A percentile compares a stretch with the other conserved stretches of the same genome.
Evolutionary conservation across 2,888 invertebrate species (phyloP).

Genomic region (Scrobipalpa atriplicella): DNA sequence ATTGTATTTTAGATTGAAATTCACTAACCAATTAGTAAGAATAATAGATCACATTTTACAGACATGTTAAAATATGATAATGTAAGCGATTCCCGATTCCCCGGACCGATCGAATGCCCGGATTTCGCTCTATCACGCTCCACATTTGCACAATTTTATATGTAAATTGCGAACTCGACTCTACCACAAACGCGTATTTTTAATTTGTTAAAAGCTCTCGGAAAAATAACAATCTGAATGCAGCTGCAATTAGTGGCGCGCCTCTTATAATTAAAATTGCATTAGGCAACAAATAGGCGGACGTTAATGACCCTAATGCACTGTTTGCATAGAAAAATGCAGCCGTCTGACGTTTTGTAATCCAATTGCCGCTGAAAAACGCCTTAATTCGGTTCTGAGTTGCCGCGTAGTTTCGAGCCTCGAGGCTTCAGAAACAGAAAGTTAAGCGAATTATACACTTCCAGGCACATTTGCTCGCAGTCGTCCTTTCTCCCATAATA

Average conservation of each 20-base stretch:
- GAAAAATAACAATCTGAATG: constrained; percentile 79
- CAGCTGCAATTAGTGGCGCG: constrained; percentile 69
- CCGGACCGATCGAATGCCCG: constrained; percentile 35
- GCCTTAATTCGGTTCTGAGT: constrained; percentile 49
- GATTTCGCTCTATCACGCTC: constrained; percentile 38
- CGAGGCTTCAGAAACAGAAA: constrained; percentile 13
- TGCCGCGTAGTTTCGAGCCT: constrained; percentile 39
- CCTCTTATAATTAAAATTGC: constrained; percentile 82
- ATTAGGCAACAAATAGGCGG: constrained; percentile 70
- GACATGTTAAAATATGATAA: constrained; percentile 22
- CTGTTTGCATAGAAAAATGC: constrained; percentile 68
- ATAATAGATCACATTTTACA: not conserved
- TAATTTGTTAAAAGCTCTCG: constrained; percentile 78
- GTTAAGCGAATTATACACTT: constrained; percentile 30
- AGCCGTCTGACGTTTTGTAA: constrained; percentile 53
- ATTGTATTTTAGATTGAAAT: not conserved
- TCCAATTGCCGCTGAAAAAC: constrained; percentile 55
- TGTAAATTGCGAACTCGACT: constrained; percentile 38
- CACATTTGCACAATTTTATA: constrained; percentile 35
- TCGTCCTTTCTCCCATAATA: not conserved
- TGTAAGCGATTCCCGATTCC: constrained; percentile 36
- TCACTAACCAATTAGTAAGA: not conserved
- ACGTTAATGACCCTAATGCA: constrained; percentile 70
- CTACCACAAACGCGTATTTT: constrained; percentile 52
- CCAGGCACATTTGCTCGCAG: not conserved